Base-by-base conservation (phyloP, 2,797 vertebrate genomes). In the Salarias fasciatus region DNA sequence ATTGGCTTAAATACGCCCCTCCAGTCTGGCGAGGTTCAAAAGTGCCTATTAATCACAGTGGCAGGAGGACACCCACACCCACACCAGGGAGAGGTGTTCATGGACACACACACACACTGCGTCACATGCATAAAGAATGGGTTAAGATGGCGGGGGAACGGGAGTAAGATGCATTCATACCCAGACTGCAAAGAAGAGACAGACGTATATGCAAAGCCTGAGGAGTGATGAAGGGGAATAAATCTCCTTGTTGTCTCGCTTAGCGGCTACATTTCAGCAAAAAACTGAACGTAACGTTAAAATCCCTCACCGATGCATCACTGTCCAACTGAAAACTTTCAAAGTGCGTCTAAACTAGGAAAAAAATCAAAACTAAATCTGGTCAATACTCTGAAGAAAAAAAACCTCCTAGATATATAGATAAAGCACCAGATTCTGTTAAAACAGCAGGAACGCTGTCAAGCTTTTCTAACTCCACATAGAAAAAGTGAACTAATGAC, bases 11-110 rank as follows among this genome's bases (percentile, higher is more conserved):
- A 84, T 55, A 87, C 63, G 41, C 75, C 67, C 48, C 75, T 69
- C 61, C 55, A 31, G 67, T 86, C 69, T 80, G 64, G 72, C 72
- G 81, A 51, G 74, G 80, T 84, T 90, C 83, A 90, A 90, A 88
- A 84, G 81, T 71, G 70, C 72, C 85, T 76, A 91, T 92, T 91
- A 89, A 93, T 92, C 88, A 88, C 6, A 3, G 31, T 69, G 74
- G 62, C 69, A 75, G 24, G 45, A 64, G 50, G 57, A 73, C 44
- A 69, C 62, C 77, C 55, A 53, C 59, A 53, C 13, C 60, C 59
- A 67, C 47, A n/a, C n/a, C n/a, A n/a, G n/a, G 38, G 54, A 51
- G 47, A 42, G 15, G 41, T 43, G 53, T 41, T 52, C 38, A 18
- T 24, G 33, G 41, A 71, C 41, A 72, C 64, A 53, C 48, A 53